Evolutionary conservation across 1,140 invertebrate species (phyloP), one percentile per base, ranked within the genome.

Genomic region (Micrasema minimum): DNA sequence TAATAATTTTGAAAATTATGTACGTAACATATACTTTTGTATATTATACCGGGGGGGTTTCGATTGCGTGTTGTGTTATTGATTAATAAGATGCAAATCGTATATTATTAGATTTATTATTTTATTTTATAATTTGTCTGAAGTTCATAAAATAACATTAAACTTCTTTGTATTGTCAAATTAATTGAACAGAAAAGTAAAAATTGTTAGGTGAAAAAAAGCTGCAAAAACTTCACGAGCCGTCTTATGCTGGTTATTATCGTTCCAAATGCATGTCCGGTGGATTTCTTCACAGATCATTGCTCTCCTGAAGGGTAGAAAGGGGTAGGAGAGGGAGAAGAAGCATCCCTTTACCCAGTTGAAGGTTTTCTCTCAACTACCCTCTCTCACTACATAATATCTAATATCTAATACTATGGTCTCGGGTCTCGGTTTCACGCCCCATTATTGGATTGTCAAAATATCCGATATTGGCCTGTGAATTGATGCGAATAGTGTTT

Each of bases 381-480:
- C 62, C 64, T 65, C 62, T 55, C 59, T 66, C 23, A 48, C 26
- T 22, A 22, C 43, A 6, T 18, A 46, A 62, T 55, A n/a, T n/a
- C n/a, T n/a, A n/a, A n/a, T n/a, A n/a, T n/a, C n/a, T n/a, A n/a
- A n/a, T n/a, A n/a, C n/a, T n/a, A n/a, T n/a, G n/a, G n/a, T n/a
- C 12, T 18, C 46, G n/a, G 61, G 31, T 69, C 59, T 51, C 50
- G 66, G 53, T 70, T 74, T 74, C 68, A 74, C 72, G 53, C 72
- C 72, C 67, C 50, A 66, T 74, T 74, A 71, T 62, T 51, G 65
- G 67, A 67, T 74, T 74, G 67, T 74, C 72, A 69, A 67, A 74
- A 74, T 74, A 74, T 74, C 72, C 50, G 51, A 74, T 71, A 74
- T 74, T 74, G 72, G 72, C 72, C 64, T 67, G 62, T 62, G 67